Evolutionary conservation across 2,797 vertebrate genomes (phyloP), one percentile per base, ranked within the genome.

Genomic region (Falco cherrug): DNA sequence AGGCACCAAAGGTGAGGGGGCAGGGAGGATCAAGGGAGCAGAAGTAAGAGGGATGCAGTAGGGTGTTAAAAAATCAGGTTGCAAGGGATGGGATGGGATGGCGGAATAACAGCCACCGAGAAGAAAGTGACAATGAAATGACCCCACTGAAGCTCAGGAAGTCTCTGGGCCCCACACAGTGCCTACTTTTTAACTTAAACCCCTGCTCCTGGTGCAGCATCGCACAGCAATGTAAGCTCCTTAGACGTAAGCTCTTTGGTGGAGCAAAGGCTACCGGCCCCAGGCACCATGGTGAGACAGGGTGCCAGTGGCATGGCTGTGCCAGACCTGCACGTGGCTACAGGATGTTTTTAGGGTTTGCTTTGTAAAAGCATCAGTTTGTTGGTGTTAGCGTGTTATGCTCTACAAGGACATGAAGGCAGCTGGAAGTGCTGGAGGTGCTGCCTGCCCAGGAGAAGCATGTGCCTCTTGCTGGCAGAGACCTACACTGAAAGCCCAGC

Each of bases 201-300:
- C 22, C 78, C 37, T 29, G 74, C 56, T 80, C 67, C 86, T 41
- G 88, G 81, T 29, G 31, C 70, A 0, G 7, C 14, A 2, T 77
- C 0, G 8, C 31, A 11, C 5, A 0, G 39, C 2, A 0, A 1
- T 4, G 28, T 96, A 97, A 96, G 77, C 90, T 95, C 68, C 84
- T 96, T 95, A 95, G 76, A 21, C 9, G 41, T 90, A 95, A 96
- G 90, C 85, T 56, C 76, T 74, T 54, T 16, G 39, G 37, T 39
- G 59, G 45, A 53, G 54, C 0, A 0, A 45, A 50, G 47, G 47
- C 75, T 10, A 21, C 59, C 33, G 69, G 15, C 5, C 48, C 47
- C 31, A 2, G 31, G 21, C 74, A 16, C 48, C 3, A 0, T 0
- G 0, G 41, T 0, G 5, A 76, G 68, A 80, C 1, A 1, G 35